phyloP scores from a whole-genome alignment of 2,113 vertebrate species.

The Hiodon alosoides region DNA sequence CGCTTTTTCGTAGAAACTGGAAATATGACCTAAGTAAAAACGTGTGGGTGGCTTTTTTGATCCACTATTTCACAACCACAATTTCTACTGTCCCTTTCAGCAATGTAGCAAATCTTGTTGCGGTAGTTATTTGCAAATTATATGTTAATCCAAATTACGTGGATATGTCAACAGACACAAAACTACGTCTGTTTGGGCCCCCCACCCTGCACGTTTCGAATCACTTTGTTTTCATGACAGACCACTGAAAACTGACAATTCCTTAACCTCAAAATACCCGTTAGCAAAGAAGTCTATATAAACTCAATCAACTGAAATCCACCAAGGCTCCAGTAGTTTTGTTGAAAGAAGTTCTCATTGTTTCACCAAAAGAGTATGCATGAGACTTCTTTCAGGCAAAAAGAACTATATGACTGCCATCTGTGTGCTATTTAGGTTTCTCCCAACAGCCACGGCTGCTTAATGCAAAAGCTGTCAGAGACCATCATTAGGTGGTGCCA shows the following conservation, averaged over 20 bases:
- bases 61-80: neutral
- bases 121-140: neutral
- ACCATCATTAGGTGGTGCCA: constrained; percentile 60
- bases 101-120: neutral
- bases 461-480: constrained; percentile 67
- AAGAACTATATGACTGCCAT: constrained; percentile 55
- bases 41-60: neutral
- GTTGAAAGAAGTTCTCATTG: constrained; percentile 30
- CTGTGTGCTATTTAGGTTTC: constrained; percentile 68
- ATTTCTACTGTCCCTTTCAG: neutral
- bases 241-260: constrained; percentile 8
- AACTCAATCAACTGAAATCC: neutral
- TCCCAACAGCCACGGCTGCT: constrained; percentile 60
- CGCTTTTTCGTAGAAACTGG: too few relatives aligned
- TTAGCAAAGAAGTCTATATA: neutral
- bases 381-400: constrained; percentile 47
- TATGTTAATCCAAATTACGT: neutral
- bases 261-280: neutral
- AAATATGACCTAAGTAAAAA: too few relatives aligned
- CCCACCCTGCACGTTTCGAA: neutral
- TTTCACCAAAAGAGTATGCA: constrained; percentile 45
- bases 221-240: neutral
- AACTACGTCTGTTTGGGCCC: neutral
- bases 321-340: constrained; percentile 20
- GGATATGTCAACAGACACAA: neutral